Evolutionary conservation across 2,113 vertebrate species (phyloP), one percentile per base, ranked within the genome.

Genomic region (Centropus unirufus): DNA sequence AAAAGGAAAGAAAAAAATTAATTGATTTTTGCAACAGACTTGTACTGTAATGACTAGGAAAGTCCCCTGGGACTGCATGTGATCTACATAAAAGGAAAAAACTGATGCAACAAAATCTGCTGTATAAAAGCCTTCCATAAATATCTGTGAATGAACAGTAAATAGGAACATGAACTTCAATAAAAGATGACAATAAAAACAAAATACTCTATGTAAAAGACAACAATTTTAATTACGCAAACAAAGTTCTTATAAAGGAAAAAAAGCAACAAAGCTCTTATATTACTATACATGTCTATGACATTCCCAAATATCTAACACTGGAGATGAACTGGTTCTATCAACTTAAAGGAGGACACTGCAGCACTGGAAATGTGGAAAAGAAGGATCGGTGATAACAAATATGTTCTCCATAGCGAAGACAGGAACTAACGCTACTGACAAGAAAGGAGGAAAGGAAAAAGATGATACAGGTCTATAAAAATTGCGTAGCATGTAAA

Each of bases 231-330:
- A 76, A 85, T 55, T 59, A 49, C 1, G 19, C 5, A 2, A 88
- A 68, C 30, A 40, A 58, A 83, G 20, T 36, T 54, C 46, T 58
- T 70, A 32, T 36, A 91, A 83, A 89, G 30, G 17, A 36, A 82
- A 90, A 90, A 92, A 66, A 16, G 19, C 17, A 84, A 87, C 18
- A 54, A 69, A 67, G 17, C 22, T 32, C 49, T 66, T 57, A 16
- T 10, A 32, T n/a, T 62, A 73, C 18, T 49, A 44, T 30, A 62
- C 7, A 39, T 0, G 0, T 10, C 13, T 47, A 36, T 4, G 4
- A 73, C 29, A 67, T 87, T 89, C 55, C 61, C 17, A 78, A 19
- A 46, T 74, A 34, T 63, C 80, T 66, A 80, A 66, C 16, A 54
- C 39, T 39, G 63, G 7, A 9, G 11, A 63, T 36, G 32, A 26